Evolutionary conservation across 2,888 invertebrate genomes (phyloP).

Genomic region (Drosophila mulleri): DNA sequence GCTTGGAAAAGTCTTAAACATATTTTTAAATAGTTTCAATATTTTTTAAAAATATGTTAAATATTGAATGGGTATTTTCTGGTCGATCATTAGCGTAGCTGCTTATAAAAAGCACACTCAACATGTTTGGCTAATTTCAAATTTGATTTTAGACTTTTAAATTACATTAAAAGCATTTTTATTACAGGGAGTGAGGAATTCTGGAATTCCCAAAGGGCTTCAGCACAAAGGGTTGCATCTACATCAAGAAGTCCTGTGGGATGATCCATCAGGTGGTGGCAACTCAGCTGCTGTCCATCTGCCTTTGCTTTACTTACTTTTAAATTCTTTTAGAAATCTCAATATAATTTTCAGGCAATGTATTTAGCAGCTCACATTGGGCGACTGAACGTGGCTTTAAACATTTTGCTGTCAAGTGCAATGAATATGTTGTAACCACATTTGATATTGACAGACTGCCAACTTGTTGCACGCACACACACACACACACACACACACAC

Average conservation of each 20-base stretch:
- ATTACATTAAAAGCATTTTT: constrained; percentile 7
- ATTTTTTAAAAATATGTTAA: too few relatives aligned
- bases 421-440: constrained; percentile 42
- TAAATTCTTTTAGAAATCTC: background rate
- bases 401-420: constrained; percentile 13
- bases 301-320: background rate
- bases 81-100: background rate
- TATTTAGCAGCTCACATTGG: background rate
- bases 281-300: too few relatives aligned
- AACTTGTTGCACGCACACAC: constrained; percentile 40
- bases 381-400: background rate
- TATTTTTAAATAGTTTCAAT: too few relatives aligned
- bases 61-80: background rate
- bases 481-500: background rate
- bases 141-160: background rate
- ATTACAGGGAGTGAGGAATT: background rate
- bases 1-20: too few relatives aligned
- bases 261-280: background rate
- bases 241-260: background rate
- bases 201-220: background rate
- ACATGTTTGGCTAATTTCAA: constrained; percentile 5
- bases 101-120: background rate
- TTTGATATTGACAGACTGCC: constrained; percentile 32
- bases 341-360: background rate
- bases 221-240: constrained; percentile 1